phyloP scores from a whole-genome alignment of 2,797 vertebrate species.

The Ptychobarbus kaznakovi region DNA sequence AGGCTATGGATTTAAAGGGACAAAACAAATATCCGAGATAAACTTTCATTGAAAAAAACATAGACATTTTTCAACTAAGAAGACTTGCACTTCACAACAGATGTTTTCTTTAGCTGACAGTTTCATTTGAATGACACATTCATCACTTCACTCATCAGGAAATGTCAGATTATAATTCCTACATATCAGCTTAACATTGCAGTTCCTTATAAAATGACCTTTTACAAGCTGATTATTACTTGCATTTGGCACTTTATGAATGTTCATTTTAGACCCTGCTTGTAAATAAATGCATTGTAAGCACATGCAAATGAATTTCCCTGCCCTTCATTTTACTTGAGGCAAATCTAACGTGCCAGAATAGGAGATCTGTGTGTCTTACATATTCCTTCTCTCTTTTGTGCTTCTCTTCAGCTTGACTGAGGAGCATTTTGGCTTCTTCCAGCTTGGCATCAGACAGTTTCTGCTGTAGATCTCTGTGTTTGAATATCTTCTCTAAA shows the following conservation, averaged over 20 bases:
- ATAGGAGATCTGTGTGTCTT: constrained; percentile 63
- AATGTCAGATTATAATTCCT: background rate
- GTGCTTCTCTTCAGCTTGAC: constrained; percentile 88
- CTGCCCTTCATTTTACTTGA: constrained; percentile 18
- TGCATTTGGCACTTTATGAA: background rate
- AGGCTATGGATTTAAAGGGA: background rate
- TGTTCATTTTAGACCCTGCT: constrained; percentile 22
- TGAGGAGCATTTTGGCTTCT: constrained; percentile 88
- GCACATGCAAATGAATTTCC: constrained; percentile 24
- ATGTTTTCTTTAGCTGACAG: background rate
- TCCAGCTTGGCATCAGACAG: constrained; percentile 91
- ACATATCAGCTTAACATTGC: background rate
- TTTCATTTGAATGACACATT: background rate
- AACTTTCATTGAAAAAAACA: background rate
- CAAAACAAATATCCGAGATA: background rate
- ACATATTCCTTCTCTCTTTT: constrained; percentile 95
- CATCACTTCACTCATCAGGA: background rate
- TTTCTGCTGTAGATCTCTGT: constrained; percentile 92
- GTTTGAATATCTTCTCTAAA: constrained; percentile 93
- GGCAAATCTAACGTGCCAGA: constrained; percentile 17
- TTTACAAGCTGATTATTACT: background rate
- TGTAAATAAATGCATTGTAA: background rate
- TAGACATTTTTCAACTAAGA: background rate
- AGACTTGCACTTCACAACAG: background rate
- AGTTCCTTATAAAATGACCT: background rate